A percentile compares a stretch with the other conserved stretches of the same genome.
Conservation (phyloP, 2,797 vertebrate genomes). For the Cynodonichthys magdalenae region DNA sequence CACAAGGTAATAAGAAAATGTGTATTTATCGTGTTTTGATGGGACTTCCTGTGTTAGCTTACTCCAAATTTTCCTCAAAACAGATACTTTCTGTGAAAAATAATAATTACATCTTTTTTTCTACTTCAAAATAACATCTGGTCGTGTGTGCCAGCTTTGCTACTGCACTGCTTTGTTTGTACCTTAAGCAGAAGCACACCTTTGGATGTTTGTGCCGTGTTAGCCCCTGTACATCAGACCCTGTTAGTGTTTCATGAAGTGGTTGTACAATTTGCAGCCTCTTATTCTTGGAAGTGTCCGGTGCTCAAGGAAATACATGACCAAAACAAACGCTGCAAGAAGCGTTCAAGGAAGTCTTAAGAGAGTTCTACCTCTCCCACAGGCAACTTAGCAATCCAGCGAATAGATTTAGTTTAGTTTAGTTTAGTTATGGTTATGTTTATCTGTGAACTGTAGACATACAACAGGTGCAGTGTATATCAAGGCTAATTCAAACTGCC, state of each 20-base stretch:
- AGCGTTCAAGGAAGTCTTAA: slow-evolving; percentile 49
- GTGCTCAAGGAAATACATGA: slow-evolving; percentile 57
- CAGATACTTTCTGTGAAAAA: background rate
- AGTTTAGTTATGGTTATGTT: slow-evolving; percentile 57
- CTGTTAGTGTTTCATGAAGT: slow-evolving; percentile 52
- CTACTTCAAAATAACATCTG: background rate
- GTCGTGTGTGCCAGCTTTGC: slow-evolving; percentile 12
- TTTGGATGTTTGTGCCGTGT: slow-evolving; percentile 15
- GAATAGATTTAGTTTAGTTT: slow-evolving; percentile 60
- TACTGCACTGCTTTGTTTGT: slow-evolving; percentile 38
- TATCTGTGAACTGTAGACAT: slow-evolving; percentile 48
- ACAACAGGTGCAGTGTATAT: slow-evolving; percentile 74
- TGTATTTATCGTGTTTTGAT: too few relatives aligned
- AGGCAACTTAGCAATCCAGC: slow-evolving; percentile 21
- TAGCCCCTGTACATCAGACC: slow-evolving; percentile 53
- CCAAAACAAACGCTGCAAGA: slow-evolving; percentile 42
- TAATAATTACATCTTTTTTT: background rate
- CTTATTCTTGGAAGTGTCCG: slow-evolving; percentile 65
- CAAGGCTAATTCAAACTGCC: slow-evolving; percentile 54
- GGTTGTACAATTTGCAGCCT: slow-evolving; percentile 39
- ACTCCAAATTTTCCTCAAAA: background rate
- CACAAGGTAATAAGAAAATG: too few relatives aligned
- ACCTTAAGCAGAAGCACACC: slow-evolving; percentile 31
- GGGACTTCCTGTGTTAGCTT: background rate
- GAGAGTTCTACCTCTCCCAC: slow-evolving; percentile 37